These are phyloP conservation scores for Odontamblyopus rebecca DNA, from an alignment of 2,797 vertebrate genomes.

Conservation along the genomic window DNA sequence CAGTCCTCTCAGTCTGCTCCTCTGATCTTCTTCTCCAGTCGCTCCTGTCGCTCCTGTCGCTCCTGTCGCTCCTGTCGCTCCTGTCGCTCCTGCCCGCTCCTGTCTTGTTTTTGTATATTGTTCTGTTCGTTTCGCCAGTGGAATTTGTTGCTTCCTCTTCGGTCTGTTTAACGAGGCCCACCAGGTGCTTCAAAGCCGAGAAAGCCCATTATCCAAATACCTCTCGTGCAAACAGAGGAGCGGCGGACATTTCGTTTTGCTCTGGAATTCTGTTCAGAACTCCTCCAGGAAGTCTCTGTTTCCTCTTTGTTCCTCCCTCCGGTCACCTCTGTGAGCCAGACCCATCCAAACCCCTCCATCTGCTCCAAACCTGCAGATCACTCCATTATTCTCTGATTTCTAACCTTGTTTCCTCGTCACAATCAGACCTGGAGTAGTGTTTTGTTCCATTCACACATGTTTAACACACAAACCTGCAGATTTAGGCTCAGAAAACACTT, in stretches of 20 bases:
- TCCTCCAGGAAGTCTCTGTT: background rate
- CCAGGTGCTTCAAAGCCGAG: constrained; percentile 43
- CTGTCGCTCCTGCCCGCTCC: no score
- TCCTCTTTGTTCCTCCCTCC: background rate
- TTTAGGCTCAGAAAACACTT: no score
- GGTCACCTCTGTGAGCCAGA: background rate
- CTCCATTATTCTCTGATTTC: no score
- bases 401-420: no score
- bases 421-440: no score
- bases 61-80: no score
- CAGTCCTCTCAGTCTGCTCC: no score
- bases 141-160: constrained; percentile 54
- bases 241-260: background rate
- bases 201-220: constrained; percentile 47
- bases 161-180: constrained; percentile 49
- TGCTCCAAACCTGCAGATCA: no score
- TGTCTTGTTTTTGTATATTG: constrained; percentile 32
- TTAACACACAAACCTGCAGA: no score
- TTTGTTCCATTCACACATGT: no score
- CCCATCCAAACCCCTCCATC: background rate
- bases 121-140: constrained; percentile 41
- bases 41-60: no score
- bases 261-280: background rate
- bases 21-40: no score
- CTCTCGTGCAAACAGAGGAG: constrained; percentile 22